Percentiles rank a stretch among this genome's conserved stretches.
Conservation (phyloP, 1,140 invertebrate species). For the Trichonephila inaurata region DNA sequence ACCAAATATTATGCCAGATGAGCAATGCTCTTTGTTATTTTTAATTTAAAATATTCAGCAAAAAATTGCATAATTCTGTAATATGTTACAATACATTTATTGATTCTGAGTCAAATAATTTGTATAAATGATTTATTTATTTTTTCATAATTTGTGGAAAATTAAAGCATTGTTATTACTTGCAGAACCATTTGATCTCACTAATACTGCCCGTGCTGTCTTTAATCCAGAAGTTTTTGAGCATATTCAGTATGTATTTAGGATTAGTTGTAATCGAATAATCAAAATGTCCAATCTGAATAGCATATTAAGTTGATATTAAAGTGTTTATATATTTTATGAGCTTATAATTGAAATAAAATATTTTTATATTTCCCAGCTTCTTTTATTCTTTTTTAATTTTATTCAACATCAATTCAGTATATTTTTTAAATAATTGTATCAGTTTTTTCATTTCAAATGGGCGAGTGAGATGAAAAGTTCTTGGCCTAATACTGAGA, state of each 20-base stretch:
- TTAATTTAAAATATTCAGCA: too few species aligned
- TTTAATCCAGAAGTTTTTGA: conserved; percentile 92
- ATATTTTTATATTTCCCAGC: conserved; percentile 27
- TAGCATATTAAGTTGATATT: conserved; percentile 3
- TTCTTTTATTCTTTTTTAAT: neutral
- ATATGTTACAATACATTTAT: too few species aligned
- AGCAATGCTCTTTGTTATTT: too few species aligned
- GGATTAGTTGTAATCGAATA: conserved; percentile 82
- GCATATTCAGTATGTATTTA: conserved; percentile 88
- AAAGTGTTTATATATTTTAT: conserved; percentile 1
- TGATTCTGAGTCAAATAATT: too few species aligned
- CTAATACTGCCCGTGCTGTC: conserved; percentile 96
- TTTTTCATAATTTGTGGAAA: too few species aligned
- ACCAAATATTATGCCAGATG: too few species aligned
- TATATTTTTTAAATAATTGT: too few species aligned
- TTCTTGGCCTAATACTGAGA: too few species aligned
- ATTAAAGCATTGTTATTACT: conserved; percentile 78
- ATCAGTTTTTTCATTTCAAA: too few species aligned
- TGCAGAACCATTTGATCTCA: conserved; percentile 95
- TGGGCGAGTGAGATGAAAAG: too few species aligned
- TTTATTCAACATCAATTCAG: neutral
- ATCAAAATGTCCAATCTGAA: neutral
- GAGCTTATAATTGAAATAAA: neutral
- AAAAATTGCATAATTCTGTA: too few species aligned
- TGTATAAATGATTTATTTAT: too few species aligned